Evolutionary conservation across 2,888 invertebrate genomes (phyloP).

Genomic region (Drosophila hawaiiensis): DNA sequence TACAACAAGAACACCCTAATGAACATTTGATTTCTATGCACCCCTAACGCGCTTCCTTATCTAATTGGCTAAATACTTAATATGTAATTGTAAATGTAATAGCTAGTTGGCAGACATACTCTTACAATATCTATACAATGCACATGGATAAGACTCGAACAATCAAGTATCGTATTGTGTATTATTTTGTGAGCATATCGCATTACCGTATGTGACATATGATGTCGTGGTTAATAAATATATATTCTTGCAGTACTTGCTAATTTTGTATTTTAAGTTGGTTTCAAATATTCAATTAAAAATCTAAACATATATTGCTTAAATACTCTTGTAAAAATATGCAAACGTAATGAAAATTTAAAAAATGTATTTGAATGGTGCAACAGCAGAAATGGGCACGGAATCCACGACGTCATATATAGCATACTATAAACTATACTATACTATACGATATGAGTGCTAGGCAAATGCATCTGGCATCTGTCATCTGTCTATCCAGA

Average conservation of each 20-base stretch:
- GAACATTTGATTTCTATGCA: slow-evolving; percentile 67
- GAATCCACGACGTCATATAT: slow-evolving; percentile 83
- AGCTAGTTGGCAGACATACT: slow-evolving; percentile 40
- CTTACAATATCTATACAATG: slow-evolving; percentile 28
- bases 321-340: slow-evolving; percentile 73
- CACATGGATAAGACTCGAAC: slow-evolving; percentile 35
- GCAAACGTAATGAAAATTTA: slow-evolving; percentile 76
- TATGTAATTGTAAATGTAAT: slow-evolving; percentile 44
- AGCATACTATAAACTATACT: slow-evolving; percentile 59
- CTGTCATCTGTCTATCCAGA: slow-evolving; percentile 28
- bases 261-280: slow-evolving; percentile 58
- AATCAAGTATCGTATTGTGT: slow-evolving; percentile 35
- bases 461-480: slow-evolving; percentile 13
- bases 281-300: slow-evolving; percentile 30
- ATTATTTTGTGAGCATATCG: slow-evolving; percentile 53
- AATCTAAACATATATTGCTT: slow-evolving; percentile 57
- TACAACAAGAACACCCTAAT: slow-evolving; percentile 53
- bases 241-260: slow-evolving; percentile 69
- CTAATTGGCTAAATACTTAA: slow-evolving; percentile 37
- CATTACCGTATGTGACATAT: slow-evolving; percentile 82
- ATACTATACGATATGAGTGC: slow-evolving; percentile 14
- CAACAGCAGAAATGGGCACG: slow-evolving; percentile 51
- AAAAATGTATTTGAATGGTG: slow-evolving; percentile 35
- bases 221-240: slow-evolving; percentile 82
- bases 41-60: slow-evolving; percentile 57